Evolutionary conservation across 2,113 vertebrate genomes (phyloP).

Genomic region (Nibea albiflora): DNA sequence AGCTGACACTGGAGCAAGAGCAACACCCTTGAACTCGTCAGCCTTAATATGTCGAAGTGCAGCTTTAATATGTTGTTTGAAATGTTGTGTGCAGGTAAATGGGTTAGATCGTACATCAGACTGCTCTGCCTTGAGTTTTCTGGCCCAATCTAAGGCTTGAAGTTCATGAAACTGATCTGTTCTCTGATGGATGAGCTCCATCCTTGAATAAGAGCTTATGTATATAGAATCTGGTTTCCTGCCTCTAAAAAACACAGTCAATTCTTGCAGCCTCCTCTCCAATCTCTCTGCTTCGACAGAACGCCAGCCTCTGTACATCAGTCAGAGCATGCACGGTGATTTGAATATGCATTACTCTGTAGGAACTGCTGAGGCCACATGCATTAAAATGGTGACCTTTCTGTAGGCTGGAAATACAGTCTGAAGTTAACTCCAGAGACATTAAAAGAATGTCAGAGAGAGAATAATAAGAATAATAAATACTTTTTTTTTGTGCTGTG

Average conservation of each 20-base stretch:
- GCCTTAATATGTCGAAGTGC: not conserved
- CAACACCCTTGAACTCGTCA: not conserved
- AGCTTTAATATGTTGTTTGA: constrained; percentile 11
- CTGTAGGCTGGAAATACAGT: constrained; percentile 40
- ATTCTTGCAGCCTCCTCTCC: constrained; percentile 11
- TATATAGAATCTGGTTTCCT: constrained; percentile 26
- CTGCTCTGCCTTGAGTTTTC: constrained; percentile 10
- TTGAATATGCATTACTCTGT: constrained; percentile 45
- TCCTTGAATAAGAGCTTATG: constrained; percentile 28
- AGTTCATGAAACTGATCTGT: constrained; percentile 20
- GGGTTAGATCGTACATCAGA: not conserved
- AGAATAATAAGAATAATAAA: constrained; percentile 1
- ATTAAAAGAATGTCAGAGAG: constrained; percentile 37
- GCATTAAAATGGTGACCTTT: constrained; percentile 48
- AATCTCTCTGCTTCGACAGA: not conserved
- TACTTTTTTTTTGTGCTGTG: not conserved
- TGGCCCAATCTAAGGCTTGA: not conserved
- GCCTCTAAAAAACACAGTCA: constrained; percentile 34
- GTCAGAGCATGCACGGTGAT: constrained; percentile 36
- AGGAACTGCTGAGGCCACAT: constrained; percentile 7
- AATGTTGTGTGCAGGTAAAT: not conserved
- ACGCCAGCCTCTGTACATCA: constrained; percentile 21
- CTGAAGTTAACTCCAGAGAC: constrained; percentile 21
- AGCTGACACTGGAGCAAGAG: no score
- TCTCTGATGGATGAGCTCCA: constrained; percentile 18